Evolutionary conservation across 1,140 invertebrate species (phyloP), one percentile per base, ranked within the genome.

Genomic region (Leguminivora glycinivorella): DNA sequence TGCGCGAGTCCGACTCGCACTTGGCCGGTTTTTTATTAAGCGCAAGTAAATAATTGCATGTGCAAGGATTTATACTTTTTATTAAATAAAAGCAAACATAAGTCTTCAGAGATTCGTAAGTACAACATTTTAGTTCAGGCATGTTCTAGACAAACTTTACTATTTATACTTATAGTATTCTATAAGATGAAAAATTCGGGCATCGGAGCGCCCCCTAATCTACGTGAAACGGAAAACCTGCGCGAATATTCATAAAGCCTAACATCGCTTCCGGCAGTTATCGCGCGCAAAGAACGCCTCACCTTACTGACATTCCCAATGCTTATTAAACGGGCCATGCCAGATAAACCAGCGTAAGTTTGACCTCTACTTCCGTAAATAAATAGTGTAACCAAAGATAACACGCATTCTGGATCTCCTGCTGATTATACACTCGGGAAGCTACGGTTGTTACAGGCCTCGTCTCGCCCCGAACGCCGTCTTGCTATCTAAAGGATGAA

Each of bases 221-320:
- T 75, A 63, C 38, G 34, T 43, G 56, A 19, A 69, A 56, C 71
- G 70, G 67, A 74, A 76, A 75, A 67, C 72, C 71, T 56, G 71
- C 71, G 67, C 70, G 78, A 77, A 79, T 79, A 77, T 79, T 77
- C 75, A 79, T 79, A 75, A 73, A 74, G 72, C 73, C 63, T 38
- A 70, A 29, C 63, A 24, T 69, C 70, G 58, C 73, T 73, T 72
- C 76, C 76, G 77, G 68, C 73, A 70, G 76, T 80, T 80, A 80
- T 80, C 78, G 72, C 70, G 68, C 71, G 74, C 72, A 77, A 80
- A 74, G 56, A 56, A 40, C 47, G 71, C 56, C 69, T 70, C 69
- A 69, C 69, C 24, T 69, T 38, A 12, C 29, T 38, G 60, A 58
- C 47, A 47, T 75, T 67, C 58, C 58, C 56, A 72, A 70, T 71